Evolutionary conservation across 2,888 invertebrate species (phyloP).

Genomic region (Sinotaia quadrata): DNA sequence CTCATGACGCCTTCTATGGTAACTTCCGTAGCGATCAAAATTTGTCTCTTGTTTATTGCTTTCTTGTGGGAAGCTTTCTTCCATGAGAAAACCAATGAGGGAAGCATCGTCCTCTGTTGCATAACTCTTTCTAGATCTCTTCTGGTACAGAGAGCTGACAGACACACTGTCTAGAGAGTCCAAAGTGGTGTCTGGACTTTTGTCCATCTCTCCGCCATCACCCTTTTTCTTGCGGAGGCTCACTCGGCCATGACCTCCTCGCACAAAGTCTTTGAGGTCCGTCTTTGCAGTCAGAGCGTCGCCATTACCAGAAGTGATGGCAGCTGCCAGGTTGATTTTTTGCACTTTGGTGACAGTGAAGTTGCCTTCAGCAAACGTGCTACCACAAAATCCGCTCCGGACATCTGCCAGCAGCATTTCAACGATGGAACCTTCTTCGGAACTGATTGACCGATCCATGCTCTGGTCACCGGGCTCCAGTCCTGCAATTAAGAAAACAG

Average conservation of each 20-base stretch:
- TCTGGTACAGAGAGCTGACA: conserved; percentile 37
- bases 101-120: conserved; percentile 52
- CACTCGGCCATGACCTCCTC: conserved; percentile 49
- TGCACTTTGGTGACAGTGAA: conserved; percentile 63
- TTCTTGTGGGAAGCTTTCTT: conserved; percentile 39
- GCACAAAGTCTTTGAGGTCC: conserved; percentile 38
- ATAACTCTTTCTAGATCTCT: conserved; percentile 47
- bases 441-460: conserved; percentile 39
- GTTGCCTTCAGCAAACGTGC: conserved; percentile 57
- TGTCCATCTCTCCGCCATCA: conserved; percentile 11
- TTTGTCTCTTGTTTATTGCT: conserved; percentile 40
- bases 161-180: conserved; percentile 42
- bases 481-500: too few relatives aligned
- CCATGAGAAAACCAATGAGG: conserved; percentile 57
- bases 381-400: conserved; percentile 61
- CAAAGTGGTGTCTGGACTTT: conserved; percentile 22
- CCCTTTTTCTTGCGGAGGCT: conserved; percentile 47
- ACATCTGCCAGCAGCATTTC: conserved; percentile 68
- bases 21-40: conserved; percentile 61
- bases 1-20: conserved; percentile 54
- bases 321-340: conserved; percentile 48
- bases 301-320: conserved; percentile 27
- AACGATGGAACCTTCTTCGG: conserved; percentile 60
- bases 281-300: conserved; percentile 11
- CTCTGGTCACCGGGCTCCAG: conserved; percentile 39